Conservation (phyloP, 2,113 vertebrate genomes). For the Arothron firmamentum region DNA sequence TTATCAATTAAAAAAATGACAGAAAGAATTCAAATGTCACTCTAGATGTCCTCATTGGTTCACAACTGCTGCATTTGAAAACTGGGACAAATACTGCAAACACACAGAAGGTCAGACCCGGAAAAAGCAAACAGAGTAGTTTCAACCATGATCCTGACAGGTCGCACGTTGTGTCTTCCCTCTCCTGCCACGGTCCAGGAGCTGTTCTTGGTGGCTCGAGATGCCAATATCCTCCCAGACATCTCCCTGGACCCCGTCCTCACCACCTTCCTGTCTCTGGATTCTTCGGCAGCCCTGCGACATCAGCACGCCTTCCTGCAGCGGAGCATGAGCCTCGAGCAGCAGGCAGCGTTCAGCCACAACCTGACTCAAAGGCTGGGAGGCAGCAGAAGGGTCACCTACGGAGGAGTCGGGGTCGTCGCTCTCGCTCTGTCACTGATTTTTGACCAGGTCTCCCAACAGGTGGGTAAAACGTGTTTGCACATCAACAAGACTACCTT, state of each 20-base stretch:
- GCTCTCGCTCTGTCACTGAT: slow-evolving; percentile 72
- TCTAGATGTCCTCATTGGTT: too few species aligned
- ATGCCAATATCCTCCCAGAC: slow-evolving; percentile 66
- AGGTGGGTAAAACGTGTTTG: slow-evolving; percentile 31
- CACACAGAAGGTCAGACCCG: background rate
- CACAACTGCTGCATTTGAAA: too few species aligned
- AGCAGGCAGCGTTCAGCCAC: slow-evolving; percentile 45
- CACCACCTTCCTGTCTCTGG: slow-evolving; percentile 67
- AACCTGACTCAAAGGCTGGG: slow-evolving; percentile 54
- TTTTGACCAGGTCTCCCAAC: slow-evolving; percentile 65
- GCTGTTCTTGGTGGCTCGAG: slow-evolving; percentile 65
- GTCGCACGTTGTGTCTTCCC: slow-evolving; percentile 53
- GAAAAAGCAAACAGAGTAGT: background rate
- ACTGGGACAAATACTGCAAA: background rate
- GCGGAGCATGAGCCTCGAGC: slow-evolving; percentile 55
- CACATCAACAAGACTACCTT: background rate
- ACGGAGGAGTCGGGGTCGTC: slow-evolving; percentile 69
- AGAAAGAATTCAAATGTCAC: too few species aligned
- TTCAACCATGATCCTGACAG: slow-evolving; percentile 46
- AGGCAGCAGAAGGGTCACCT: slow-evolving; percentile 38
- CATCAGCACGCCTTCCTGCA: slow-evolving; percentile 58
- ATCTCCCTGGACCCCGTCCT: slow-evolving; percentile 67
- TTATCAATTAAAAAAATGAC: too few species aligned
- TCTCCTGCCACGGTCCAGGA: slow-evolving; percentile 61
- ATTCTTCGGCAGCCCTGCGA: slow-evolving; percentile 61